Evolutionary conservation across 2,113 vertebrate species (phyloP).

Genomic region (Struthidea cinerea): DNA sequence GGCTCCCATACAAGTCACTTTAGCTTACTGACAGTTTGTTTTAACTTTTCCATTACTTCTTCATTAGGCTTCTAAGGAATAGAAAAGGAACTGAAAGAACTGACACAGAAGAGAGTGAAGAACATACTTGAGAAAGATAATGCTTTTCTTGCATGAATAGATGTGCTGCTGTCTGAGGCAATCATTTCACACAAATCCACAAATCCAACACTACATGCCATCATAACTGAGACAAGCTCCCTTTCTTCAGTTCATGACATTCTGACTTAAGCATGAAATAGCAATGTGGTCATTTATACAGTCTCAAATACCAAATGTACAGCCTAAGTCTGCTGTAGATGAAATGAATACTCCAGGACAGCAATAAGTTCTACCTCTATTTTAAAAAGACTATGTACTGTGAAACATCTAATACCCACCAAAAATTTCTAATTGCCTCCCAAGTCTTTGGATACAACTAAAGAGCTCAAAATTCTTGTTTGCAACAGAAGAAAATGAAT

Average conservation of each 20-base stretch:
- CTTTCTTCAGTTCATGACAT: not conserved
- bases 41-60: not conserved
- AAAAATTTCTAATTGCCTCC: not conserved
- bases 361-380: not conserved
- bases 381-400: not conserved
- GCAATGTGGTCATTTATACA: not conserved
- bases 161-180: not conserved
- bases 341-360: not conserved
- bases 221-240: not conserved
- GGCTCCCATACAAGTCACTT: not conserved
- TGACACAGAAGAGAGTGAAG: not conserved
- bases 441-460: not conserved
- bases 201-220: not conserved
- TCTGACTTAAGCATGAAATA: not conserved
- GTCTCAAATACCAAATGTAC: not conserved
- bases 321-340: not conserved
- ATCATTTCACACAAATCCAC: not conserved
- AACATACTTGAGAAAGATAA: not conserved
- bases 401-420: not conserved
- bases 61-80: not conserved
- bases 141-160: not conserved
- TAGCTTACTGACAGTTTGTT: not conserved
- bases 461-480: not conserved
- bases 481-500: not conserved
- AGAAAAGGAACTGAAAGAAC: not conserved